Base-by-base conservation (phyloP, 1,140 invertebrate genomes). In the Pogonomyrmex californicus region DNA sequence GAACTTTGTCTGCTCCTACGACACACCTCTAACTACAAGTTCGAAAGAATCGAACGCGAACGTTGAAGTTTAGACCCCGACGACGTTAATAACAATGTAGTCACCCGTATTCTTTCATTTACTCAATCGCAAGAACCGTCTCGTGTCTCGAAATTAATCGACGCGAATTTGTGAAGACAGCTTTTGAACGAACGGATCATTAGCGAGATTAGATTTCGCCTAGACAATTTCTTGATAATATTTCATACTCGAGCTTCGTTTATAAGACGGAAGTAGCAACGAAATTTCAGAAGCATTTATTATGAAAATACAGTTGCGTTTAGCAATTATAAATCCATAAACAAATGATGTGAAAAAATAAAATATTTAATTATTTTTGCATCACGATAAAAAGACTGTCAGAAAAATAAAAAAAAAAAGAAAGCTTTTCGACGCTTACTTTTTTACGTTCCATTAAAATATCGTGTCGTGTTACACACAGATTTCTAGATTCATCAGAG, bases 11-110 rank as follows among this genome's bases (percentile, higher is more conserved):
- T 9, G 73, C 14, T 60, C 60, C 14, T 9, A 73, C 36, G 58
- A 76, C 47, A 36, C 47, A 47, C 14, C 23, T 54, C n/a, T 49
- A 38, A 73, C n/a, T 71, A 60, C 14, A 62, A 73, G 68, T 83
- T 73, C n/a, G 68, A 83, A 83, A 73, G 71, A 71, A 68, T 62
- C n/a, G n/a, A 38, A 68, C 41, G 68, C 44, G 88, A n/a, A 87
- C 79, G 12, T 73, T 62, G 63, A 87, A 90, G 86, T 89, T 65
- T 58, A 56, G 33, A 86, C 36, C 44, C 56, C 54, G 78, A 89
- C 85, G 60, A 87, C 44, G 71, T 89, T 83, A 88, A 87, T 89
- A 90, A 89, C 88, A 87, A 89, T 38, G 62, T 56, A 38, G 44
- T 10, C 38, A 58, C 62, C 51, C 77, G 71, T 68, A 17, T 75